Evolutionary conservation across 2,113 vertebrate species (phyloP).

Genomic region (Eulemur rufifrons): DNA sequence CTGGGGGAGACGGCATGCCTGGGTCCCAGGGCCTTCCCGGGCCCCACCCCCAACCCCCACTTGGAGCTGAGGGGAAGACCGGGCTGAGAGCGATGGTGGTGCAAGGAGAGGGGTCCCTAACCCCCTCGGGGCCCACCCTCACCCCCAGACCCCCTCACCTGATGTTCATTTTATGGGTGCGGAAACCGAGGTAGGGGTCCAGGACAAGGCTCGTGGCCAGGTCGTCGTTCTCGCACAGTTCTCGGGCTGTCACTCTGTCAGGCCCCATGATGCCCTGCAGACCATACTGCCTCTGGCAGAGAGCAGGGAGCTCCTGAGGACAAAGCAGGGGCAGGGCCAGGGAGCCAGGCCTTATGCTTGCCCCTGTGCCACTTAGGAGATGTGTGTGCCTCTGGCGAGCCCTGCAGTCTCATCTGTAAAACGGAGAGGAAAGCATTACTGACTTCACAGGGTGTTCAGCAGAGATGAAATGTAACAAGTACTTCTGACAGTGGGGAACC

Average conservation of each 20-base stretch:
- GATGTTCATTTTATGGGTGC: slow-evolving; percentile 86
- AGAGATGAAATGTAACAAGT: background rate
- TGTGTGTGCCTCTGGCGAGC: too few relatives aligned
- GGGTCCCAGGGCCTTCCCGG: slow-evolving; percentile 58
- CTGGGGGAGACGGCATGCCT: slow-evolving; percentile 76
- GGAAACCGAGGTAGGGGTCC: slow-evolving; percentile 84
- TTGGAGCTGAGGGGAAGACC: background rate
- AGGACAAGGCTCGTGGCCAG: slow-evolving; percentile 85
- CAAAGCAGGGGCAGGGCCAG: background rate
- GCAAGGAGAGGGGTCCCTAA: background rate
- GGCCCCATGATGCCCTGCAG: slow-evolving; percentile 78
- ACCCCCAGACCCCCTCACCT: slow-evolving; percentile 70
- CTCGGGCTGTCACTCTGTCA: slow-evolving; percentile 82
- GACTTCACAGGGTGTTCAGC: background rate
- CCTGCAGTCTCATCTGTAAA: slow-evolving; percentile 25
- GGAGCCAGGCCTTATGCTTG: background rate
- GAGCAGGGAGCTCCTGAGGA: too few relatives aligned
- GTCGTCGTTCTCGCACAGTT: slow-evolving; percentile 86
- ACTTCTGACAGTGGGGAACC: background rate
- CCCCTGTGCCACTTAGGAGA: background rate
- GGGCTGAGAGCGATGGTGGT: background rate
- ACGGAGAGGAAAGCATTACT: background rate
- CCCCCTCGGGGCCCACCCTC: background rate
- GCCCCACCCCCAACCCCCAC: background rate
- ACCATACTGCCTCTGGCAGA: slow-evolving; percentile 77